Conservation (phyloP, 2,113 vertebrate genomes). For the Cardinalis cardinalis region DNA sequence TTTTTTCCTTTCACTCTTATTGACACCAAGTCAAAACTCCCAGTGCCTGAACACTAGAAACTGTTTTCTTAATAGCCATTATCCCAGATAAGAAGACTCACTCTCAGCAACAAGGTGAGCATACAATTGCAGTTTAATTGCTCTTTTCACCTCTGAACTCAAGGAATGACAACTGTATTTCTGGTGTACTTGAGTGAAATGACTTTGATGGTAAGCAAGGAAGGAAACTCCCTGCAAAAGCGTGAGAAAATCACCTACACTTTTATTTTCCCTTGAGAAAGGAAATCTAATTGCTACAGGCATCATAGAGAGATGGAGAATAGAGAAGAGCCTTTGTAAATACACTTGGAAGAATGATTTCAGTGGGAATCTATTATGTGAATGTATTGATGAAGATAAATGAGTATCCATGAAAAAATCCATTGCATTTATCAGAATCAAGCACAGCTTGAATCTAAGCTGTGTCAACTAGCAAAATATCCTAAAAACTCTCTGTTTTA, state of each 20-base stretch:
- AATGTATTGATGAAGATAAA: neutral
- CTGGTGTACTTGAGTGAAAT: neutral
- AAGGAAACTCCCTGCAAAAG: neutral
- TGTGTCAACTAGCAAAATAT: neutral
- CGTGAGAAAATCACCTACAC: neutral
- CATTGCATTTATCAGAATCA: neutral
- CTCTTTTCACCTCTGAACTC: neutral
- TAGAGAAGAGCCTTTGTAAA: neutral
- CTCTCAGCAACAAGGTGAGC: neutral
- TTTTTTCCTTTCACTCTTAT: neutral
- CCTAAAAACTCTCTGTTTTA: neutral
- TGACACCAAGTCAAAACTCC: neutral
- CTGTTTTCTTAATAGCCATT: neutral
- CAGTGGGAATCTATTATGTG: neutral
- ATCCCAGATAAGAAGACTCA: neutral
- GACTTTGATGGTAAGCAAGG: neutral
- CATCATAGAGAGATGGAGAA: neutral
- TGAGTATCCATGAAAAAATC: neutral
- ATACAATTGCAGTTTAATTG: neutral
- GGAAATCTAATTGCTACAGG: neutral
- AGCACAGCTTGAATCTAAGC: neutral
- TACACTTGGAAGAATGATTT: neutral
- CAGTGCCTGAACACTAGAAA: neutral
- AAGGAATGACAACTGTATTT: neutral
- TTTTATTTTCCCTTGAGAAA: neutral